Percentiles rank a stretch among this genome's conserved stretches.
These are phyloP conservation scores for Rhabditoides inermis DNA, from an alignment of 2,888 invertebrate species.

Conservation along the genomic window DNA sequence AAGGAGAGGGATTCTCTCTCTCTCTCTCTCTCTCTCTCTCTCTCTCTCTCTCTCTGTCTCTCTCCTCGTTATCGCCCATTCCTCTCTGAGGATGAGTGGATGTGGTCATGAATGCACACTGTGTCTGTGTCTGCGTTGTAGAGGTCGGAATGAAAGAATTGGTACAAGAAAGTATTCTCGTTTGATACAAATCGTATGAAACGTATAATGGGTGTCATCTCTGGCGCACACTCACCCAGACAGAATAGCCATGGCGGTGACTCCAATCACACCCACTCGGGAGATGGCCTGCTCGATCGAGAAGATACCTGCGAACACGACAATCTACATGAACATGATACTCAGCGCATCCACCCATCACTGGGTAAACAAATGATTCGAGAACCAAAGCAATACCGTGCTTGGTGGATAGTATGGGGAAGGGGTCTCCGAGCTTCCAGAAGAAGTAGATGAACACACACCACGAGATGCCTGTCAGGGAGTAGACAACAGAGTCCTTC, in stretches of 20 bases:
- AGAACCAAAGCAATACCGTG: conserved; percentile 63
- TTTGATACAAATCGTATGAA: no score
- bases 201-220: no score
- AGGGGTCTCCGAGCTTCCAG: conserved; percentile 98
- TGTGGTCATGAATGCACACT: no score
- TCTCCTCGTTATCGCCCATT: no score
- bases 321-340: conserved; percentile 3
- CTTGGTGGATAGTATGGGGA: conserved; percentile 89
- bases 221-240: no score
- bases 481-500: conserved; percentile 61
- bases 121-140: no score
- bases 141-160: no score
- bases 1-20: no score
- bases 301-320: conserved; percentile 59
- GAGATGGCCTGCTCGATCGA: conserved; percentile 79
- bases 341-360: background rate
- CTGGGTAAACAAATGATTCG: background rate
- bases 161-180: no score
- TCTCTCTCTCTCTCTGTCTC: no score
- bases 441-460: conserved; percentile 84
- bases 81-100: no score
- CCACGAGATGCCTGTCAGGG: conserved; percentile 76
- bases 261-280: conserved; percentile 93
- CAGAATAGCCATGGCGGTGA: conserved; percentile 94
- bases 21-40: no score